Conservation (phyloP, 2,113 vertebrate species). For the Anthoscopus minutus region DNA sequence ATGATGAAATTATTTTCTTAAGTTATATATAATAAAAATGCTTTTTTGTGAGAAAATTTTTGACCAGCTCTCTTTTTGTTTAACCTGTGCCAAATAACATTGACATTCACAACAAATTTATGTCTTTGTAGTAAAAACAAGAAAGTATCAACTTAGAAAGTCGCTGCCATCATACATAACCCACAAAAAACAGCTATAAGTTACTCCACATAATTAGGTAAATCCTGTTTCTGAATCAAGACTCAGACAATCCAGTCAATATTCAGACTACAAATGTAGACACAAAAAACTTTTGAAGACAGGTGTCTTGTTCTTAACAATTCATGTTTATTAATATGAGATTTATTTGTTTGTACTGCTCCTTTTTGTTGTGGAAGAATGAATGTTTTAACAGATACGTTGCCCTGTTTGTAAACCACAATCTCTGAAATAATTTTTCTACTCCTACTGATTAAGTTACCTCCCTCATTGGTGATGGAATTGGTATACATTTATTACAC, state of each 20-base stretch:
- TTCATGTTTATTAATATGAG: not conserved
- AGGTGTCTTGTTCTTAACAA: not conserved
- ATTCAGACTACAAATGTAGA: not conserved
- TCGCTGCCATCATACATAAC: accelerated
- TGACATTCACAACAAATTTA: not conserved
- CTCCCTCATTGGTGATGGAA: not conserved
- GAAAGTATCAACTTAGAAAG: not conserved
- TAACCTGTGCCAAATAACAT: not conserved
- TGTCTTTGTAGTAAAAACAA: not conserved
- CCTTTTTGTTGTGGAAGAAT: not conserved
- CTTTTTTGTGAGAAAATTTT: not conserved
- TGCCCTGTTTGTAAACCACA: not conserved
- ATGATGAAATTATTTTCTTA: not conserved
- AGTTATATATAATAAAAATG: not conserved
- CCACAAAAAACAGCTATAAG: not conserved
- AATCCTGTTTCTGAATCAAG: not conserved
- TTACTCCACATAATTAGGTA: not conserved
- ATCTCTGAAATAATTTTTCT: not conserved
- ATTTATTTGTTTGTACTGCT: not conserved
- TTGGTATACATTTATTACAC: not conserved
- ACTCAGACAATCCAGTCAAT: accelerated
- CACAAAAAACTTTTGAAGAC: not conserved
- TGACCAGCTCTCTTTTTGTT: not conserved
- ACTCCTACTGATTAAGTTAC: not conserved
- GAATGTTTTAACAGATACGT: not conserved